A percentile compares a stretch with the other conserved stretches of the same genome.
phyloP scores from a whole-genome alignment of 2,888 invertebrate species.

The Archaeoteleia sp. region DNA sequence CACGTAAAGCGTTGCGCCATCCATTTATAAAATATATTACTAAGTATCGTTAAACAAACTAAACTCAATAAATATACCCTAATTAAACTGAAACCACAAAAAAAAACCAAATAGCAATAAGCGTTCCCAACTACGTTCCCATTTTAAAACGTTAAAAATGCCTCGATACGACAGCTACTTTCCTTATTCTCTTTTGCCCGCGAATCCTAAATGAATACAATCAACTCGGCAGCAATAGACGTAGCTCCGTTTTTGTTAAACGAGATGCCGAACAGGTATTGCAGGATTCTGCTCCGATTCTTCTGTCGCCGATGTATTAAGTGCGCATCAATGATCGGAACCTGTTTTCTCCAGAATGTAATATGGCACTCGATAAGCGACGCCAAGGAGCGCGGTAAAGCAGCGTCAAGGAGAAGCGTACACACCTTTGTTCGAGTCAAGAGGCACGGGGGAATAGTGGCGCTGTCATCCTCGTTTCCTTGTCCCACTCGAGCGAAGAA shows the following conservation, averaged over 20 bases:
- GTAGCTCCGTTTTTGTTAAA: slow-evolving; percentile 1
- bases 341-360: slow-evolving; percentile 27
- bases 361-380: slow-evolving; percentile 27
- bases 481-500: slow-evolving; percentile 21
- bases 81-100: no score
- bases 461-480: slow-evolving; percentile 3
- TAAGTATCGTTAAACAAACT: no score
- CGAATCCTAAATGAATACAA: slow-evolving; percentile 5
- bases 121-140: no score
- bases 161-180: no score
- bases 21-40: no score
- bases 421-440: slow-evolving; percentile 29
- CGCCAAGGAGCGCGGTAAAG: slow-evolving; percentile 33
- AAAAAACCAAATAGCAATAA: no score
- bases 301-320: slow-evolving; percentile 27
- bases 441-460: background rate
- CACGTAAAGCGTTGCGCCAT: no score
- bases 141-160: no score
- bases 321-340: slow-evolving; percentile 32
- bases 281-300: slow-evolving; percentile 24
- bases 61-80: no score
- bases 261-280: slow-evolving; percentile 6
- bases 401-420: slow-evolving; percentile 35
- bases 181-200: no score
- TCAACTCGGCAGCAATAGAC: slow-evolving; percentile 2